Conservation (phyloP, 2,888 invertebrate genomes). For the Thera obeliscata region DNA sequence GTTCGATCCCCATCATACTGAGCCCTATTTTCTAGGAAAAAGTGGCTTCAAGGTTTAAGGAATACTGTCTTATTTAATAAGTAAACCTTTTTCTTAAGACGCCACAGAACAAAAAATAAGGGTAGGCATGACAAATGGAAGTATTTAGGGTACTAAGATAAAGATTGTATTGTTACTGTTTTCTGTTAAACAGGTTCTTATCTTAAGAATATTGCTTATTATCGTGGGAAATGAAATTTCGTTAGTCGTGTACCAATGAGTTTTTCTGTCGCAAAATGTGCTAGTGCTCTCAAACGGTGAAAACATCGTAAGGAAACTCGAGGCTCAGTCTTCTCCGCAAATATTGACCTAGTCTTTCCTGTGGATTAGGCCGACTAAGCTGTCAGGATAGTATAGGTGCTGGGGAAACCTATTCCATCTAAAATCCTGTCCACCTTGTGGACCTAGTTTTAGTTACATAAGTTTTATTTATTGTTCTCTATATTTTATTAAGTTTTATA, state of each 20-base stretch:
- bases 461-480: too few species aligned
- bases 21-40: background rate
- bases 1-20: too few species aligned
- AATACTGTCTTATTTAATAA: constrained; percentile 5
- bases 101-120: constrained; percentile 19
- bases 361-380: too few species aligned
- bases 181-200: constrained; percentile 17
- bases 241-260: background rate
- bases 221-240: constrained; percentile 20
- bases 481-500: too few species aligned
- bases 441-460: too few species aligned
- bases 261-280: background rate
- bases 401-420: too few species aligned
- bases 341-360: too few species aligned
- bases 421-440: too few species aligned
- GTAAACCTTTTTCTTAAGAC: constrained; percentile 16
- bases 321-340: too few species aligned
- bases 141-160: constrained; percentile 23
- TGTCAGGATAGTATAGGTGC: too few species aligned
- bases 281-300: too few species aligned
- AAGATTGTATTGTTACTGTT: constrained; percentile 17
- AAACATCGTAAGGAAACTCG: too few species aligned
- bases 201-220: constrained; percentile 14
- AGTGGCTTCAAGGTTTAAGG: constrained; percentile 1
- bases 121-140: constrained; percentile 7